Conservation (phyloP, 2,888 invertebrate genomes). For the Phlogophora meticulosa region DNA sequence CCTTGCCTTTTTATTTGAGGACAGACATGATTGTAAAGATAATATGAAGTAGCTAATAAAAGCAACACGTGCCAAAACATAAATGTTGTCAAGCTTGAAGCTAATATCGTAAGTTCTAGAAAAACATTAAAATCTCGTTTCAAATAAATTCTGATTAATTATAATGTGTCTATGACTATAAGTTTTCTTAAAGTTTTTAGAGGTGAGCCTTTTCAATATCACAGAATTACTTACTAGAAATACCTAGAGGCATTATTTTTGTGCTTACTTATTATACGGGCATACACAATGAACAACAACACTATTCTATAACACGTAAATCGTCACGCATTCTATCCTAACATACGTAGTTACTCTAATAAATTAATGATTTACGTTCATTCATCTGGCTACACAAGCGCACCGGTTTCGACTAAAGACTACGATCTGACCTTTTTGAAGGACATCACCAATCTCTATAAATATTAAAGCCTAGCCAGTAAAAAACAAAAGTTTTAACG, state of each 20-base stretch:
- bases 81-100: not conserved
- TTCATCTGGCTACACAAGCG: not conserved
- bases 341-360: too few relatives aligned
- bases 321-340: too few relatives aligned
- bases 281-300: too few relatives aligned
- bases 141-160: not conserved
- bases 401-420: not conserved
- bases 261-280: too few relatives aligned
- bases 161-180: not conserved
- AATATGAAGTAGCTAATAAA: not conserved
- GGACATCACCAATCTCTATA: not conserved
- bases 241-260: too few relatives aligned
- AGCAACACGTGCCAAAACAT: not conserved
- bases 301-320: too few relatives aligned
- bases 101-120: not conserved
- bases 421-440: not conserved
- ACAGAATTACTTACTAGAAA: not conserved
- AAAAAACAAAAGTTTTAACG: not conserved
- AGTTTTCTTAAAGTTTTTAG: not conserved
- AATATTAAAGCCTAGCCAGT: not conserved
- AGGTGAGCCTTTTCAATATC: not conserved
- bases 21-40: not conserved
- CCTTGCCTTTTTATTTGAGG: not conserved
- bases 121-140: not conserved
- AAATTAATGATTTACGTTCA: too few relatives aligned